Evolutionary conservation across 2,797 vertebrate species (phyloP).

Genomic region (Nannoperca obscura): DNA sequence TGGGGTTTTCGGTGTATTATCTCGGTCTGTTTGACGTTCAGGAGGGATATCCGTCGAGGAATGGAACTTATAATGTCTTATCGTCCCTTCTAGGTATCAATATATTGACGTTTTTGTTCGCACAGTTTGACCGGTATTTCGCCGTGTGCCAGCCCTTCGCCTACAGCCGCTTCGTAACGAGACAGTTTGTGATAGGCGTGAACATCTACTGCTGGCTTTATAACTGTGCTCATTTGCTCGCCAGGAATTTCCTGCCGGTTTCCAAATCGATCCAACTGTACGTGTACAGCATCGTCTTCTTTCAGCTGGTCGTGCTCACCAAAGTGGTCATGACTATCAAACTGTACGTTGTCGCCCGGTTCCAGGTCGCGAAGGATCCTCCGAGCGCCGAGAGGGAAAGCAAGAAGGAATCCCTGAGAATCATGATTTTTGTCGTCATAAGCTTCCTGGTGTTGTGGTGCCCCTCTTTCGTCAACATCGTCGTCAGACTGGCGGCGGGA

Average conservation of each 20-base stretch:
- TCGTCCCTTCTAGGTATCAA: slow-evolving; percentile 64
- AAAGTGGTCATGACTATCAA: slow-evolving; percentile 78
- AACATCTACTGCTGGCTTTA: slow-evolving; percentile 81
- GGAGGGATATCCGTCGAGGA: too few species aligned
- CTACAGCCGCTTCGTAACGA: slow-evolving; percentile 69
- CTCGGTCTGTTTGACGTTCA: too few species aligned
- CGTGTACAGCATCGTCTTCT: slow-evolving; percentile 41
- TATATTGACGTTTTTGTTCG: slow-evolving; percentile 74
- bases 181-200: slow-evolving; percentile 58
- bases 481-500: slow-evolving; percentile 43
- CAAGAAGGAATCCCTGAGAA: slow-evolving; percentile 74
- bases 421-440: slow-evolving; percentile 82
- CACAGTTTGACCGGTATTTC: slow-evolving; percentile 72
- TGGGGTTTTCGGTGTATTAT: too few species aligned
- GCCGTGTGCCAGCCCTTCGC: slow-evolving; percentile 68
- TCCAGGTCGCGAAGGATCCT: slow-evolving; percentile 68
- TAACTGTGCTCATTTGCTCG: slow-evolving; percentile 51
- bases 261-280: slow-evolving; percentile 60
- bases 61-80: too few species aligned
- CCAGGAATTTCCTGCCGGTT: slow-evolving; percentile 35
- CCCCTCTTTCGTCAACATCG: slow-evolving; percentile 71
- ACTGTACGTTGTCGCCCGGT: slow-evolving; percentile 70
- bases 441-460: slow-evolving; percentile 80
- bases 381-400: slow-evolving; percentile 62
- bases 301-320: slow-evolving; percentile 63